Conservation (phyloP, 2,113 vertebrate species). For the Melanotaenia duboulayi region DNA sequence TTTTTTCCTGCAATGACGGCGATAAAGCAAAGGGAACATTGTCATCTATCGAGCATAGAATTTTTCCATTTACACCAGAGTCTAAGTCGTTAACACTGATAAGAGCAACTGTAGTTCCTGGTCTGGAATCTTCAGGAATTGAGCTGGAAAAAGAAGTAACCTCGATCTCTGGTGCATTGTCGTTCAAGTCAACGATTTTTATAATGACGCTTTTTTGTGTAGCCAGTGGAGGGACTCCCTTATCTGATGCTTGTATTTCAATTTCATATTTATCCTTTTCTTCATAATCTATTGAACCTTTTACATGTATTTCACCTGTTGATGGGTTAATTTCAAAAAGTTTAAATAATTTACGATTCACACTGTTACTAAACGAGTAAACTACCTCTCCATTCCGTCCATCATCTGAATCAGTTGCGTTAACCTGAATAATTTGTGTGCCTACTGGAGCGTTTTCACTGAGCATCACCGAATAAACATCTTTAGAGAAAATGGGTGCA, state of each 20-base stretch:
- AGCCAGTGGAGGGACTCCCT: constrained; percentile 6
- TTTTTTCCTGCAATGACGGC: constrained; percentile 50
- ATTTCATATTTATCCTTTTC: constrained; percentile 65
- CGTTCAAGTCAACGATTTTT: constrained; percentile 42
- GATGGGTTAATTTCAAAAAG: constrained; percentile 55
- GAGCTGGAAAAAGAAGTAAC: constrained; percentile 48
- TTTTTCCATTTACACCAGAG: constrained; percentile 58
- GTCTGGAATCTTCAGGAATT: constrained; percentile 54
- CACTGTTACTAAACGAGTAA: constrained; percentile 67
- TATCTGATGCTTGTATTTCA: constrained; percentile 76
- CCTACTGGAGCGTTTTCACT: constrained; percentile 49
- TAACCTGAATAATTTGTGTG: constrained; percentile 68
- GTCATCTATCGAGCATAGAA: constrained; percentile 44
- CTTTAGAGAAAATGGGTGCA: constrained; percentile 61
- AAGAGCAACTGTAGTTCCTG: constrained; percentile 51
- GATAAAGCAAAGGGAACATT: constrained; percentile 50
- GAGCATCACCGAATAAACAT: constrained; percentile 36
- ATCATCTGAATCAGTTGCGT: constrained; percentile 77
- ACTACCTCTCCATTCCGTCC: constrained; percentile 71
- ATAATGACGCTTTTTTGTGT: constrained; percentile 47
- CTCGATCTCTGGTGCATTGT: constrained; percentile 56
- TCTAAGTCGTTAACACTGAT: constrained; percentile 55
- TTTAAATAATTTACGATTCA: constrained; percentile 16
- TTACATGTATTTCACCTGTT: constrained; percentile 71
- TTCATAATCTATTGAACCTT: constrained; percentile 68